phyloP scores from a whole-genome alignment of 2,797 vertebrate genomes.

The Micromesistius poutassou region DNA sequence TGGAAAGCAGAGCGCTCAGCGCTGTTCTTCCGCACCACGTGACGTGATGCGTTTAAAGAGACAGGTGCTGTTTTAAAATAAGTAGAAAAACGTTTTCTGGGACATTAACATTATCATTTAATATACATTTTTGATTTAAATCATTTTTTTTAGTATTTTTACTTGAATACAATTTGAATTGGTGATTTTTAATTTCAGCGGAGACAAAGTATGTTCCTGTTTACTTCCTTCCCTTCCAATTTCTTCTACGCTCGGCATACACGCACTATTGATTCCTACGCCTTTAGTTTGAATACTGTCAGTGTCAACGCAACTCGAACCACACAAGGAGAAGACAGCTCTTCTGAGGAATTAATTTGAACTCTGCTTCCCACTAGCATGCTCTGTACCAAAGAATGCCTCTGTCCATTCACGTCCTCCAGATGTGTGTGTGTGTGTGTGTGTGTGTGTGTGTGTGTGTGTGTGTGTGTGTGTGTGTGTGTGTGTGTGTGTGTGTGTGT shows the following conservation, averaged over 20 bases:
- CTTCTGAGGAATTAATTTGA: not conserved
- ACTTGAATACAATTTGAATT: too few species aligned
- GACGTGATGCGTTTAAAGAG: slow-evolving; percentile 9
- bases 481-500: not conserved
- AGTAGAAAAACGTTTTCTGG: not conserved
- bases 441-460: slow-evolving; percentile 4
- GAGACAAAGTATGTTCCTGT: too few species aligned
- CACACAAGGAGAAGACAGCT: not conserved
- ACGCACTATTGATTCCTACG: too few species aligned
- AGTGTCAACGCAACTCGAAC: not conserved
- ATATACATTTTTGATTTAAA: not conserved
- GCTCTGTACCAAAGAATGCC: slow-evolving; percentile 28
- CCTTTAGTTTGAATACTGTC: not conserved
- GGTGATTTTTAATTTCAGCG: too few species aligned
- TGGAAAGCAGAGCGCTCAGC: not conserved
- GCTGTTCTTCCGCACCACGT: slow-evolving; percentile 11
- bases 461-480: slow-evolving; percentile 3
- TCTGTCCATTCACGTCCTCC: slow-evolving; percentile 15
- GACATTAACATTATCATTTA: not conserved
- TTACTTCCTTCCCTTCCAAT: too few species aligned
- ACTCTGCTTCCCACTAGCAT: slow-evolving; percentile 35
- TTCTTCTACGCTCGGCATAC: too few species aligned
- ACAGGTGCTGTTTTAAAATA: not conserved
- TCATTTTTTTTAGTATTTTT: not conserved
- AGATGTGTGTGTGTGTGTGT: slow-evolving; percentile 17